A percentile compares a stretch with the other conserved stretches of the same genome.
These are phyloP conservation scores for Hemichromis elongatus DNA, from an alignment of 2,113 vertebrate genomes.

Conservation along the genomic window DNA sequence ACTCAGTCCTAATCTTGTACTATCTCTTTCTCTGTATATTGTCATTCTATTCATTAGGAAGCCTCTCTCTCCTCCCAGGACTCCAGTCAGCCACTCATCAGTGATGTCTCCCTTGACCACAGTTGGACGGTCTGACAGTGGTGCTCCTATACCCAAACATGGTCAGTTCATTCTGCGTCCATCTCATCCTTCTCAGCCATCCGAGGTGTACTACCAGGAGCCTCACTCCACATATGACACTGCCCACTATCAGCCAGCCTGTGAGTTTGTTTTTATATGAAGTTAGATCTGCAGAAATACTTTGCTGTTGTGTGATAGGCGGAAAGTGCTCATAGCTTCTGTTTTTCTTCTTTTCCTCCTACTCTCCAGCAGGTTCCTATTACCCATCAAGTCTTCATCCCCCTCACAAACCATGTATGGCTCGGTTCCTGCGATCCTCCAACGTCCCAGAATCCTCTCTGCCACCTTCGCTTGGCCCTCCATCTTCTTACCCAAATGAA, in stretches of 20 bases:
- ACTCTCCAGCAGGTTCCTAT: conserved; percentile 79
- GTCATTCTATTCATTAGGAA: conserved; percentile 47
- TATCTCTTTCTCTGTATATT: background rate
- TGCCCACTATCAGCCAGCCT: conserved; percentile 79
- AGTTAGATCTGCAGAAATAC: background rate
- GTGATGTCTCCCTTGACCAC: conserved; percentile 79
- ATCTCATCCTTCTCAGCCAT: conserved; percentile 79
- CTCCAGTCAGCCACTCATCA: conserved; percentile 80
- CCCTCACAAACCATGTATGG: conserved; percentile 84
- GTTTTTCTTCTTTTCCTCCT: background rate
- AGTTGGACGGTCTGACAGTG: conserved; percentile 73
- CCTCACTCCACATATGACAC: conserved; percentile 81
- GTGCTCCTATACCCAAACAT: conserved; percentile 77
- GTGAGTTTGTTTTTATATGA: conserved; percentile 65
- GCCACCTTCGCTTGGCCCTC: conserved; percentile 78
- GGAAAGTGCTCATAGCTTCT: background rate
- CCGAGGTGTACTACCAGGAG: conserved; percentile 90
- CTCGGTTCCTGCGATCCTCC: conserved; percentile 86
- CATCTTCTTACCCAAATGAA: conserved; percentile 45
- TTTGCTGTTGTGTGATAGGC: background rate
- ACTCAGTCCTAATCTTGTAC: background rate
- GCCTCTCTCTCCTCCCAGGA: conserved; percentile 80
- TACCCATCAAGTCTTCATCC: conserved; percentile 82
- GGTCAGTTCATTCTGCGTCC: conserved; percentile 79
- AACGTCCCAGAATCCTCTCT: conserved; percentile 86